A percentile compares a stretch with the other conserved stretches of the same genome.
Conservation (phyloP, 2,888 invertebrate species). For the Sepiola atlantica region DNA sequence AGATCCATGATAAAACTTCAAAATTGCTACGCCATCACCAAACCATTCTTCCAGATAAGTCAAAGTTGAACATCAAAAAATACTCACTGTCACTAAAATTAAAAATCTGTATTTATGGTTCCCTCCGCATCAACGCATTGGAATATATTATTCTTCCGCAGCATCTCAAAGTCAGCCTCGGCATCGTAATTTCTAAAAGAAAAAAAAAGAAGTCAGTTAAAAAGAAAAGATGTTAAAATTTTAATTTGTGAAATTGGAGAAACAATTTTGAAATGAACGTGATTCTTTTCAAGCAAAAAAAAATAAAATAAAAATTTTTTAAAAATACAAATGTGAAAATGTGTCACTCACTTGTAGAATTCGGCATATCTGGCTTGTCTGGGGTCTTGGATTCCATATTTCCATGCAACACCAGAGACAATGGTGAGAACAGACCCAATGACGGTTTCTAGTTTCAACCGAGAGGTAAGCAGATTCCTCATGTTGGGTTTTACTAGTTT, state of each 20-base stretch:
- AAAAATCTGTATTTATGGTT: conserved; percentile 42
- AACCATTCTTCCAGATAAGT: neutral
- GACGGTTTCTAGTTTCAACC: neutral
- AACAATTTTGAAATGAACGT: neutral
- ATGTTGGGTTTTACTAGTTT: conserved; percentile 47
- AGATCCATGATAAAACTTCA: no score
- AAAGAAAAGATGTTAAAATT: neutral
- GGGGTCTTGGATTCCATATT: conserved; percentile 42
- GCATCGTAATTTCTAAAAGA: conserved; percentile 81
- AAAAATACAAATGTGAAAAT: neutral
- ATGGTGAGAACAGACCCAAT: conserved; percentile 42
- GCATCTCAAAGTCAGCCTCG: conserved; percentile 81
- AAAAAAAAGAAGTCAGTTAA: neutral
- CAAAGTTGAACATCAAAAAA: neutral
- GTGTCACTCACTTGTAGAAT: conserved; percentile 47
- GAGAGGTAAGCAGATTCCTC: conserved; percentile 44
- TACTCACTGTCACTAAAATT: conserved; percentile 36
- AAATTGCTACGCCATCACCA: neutral
- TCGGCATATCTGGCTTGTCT: conserved; percentile 48
- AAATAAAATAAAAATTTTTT: no score
- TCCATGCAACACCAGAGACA: conserved; percentile 33
- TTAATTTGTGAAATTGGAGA: neutral
- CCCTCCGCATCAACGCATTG: conserved; percentile 78
- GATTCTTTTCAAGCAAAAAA: neutral
- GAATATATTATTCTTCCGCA: conserved; percentile 81